Conservation (phyloP, 2,888 invertebrate genomes). For the Orchesella flavescens region DNA sequence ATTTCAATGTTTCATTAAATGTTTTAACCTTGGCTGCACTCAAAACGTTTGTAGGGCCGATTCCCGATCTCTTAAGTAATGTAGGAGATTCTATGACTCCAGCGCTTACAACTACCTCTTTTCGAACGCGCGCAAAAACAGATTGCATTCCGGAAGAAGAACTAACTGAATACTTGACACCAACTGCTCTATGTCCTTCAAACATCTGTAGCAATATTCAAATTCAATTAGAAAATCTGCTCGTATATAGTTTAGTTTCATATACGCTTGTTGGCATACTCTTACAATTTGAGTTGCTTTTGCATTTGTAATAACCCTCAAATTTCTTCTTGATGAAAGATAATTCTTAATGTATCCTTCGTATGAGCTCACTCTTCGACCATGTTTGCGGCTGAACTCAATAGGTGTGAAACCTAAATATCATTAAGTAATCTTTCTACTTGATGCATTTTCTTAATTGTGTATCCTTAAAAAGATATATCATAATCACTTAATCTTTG, state of each 20-base stretch:
- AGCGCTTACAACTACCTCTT: slow-evolving; percentile 48
- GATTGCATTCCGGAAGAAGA: not conserved
- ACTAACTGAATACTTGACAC: slow-evolving; percentile 29
- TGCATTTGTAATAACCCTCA: not conserved
- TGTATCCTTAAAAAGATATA: not conserved
- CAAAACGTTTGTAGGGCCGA: slow-evolving; percentile 43
- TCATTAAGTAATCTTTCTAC: too few species aligned
- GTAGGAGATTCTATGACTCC: slow-evolving; percentile 16
- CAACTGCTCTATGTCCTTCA: slow-evolving; percentile 13
- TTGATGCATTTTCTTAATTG: too few species aligned
- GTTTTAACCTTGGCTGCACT: slow-evolving; percentile 4
- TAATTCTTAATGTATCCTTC: slow-evolving; percentile 11
- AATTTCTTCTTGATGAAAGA: not conserved
- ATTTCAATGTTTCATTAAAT: too few species aligned
- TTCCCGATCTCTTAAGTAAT: slow-evolving; percentile 52
- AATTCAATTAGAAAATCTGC: too few species aligned
- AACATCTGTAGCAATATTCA: too few species aligned
- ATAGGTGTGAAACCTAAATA: slow-evolving; percentile 26
- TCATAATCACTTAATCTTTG: slow-evolving; percentile 41
- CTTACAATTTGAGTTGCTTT: not conserved
- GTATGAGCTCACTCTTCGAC: slow-evolving; percentile 46
- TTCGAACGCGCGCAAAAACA: not conserved
- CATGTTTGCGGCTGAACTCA: slow-evolving; percentile 29
- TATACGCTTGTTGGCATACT: too few species aligned
- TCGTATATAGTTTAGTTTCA: too few species aligned